Percentiles rank a stretch among this genome's conserved stretches.
These are phyloP conservation scores for Drosophila pegasa DNA, from an alignment of 2,888 invertebrate species.

Conservation along the genomic window DNA sequence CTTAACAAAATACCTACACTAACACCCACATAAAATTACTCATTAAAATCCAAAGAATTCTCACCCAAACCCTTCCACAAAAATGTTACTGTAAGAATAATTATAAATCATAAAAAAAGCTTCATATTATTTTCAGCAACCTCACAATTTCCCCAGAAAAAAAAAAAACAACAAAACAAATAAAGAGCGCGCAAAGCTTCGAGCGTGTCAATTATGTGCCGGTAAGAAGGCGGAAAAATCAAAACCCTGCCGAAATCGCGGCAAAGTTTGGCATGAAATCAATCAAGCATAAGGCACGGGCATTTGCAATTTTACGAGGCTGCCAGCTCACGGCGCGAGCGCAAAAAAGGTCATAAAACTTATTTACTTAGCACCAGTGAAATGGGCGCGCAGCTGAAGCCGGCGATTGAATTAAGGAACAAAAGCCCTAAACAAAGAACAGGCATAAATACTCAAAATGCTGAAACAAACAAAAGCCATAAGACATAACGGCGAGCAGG, in stretches of 20 bases:
- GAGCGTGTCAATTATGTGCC: conserved; percentile 2
- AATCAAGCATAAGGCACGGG: conserved; percentile 71
- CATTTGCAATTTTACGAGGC: conserved; percentile 66
- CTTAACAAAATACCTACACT: too few species aligned
- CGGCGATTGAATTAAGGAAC: conserved; percentile 16
- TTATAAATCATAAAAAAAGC: neutral
- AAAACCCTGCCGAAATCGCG: conserved; percentile 13
- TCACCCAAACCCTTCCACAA: neutral
- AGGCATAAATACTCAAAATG: conserved; percentile 56
- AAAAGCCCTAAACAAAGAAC: conserved; percentile 60
- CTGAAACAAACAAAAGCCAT: conserved; percentile 36
- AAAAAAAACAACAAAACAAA: neutral
- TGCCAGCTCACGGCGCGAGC: conserved; percentile 37
- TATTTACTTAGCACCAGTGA: conserved; percentile 73
- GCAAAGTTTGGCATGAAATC: conserved; percentile 60
- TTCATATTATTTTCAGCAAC: neutral
- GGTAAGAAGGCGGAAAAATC: conserved; percentile 4
- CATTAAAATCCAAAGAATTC: too few species aligned
- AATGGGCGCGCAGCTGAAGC: conserved; percentile 36
- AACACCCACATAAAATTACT: too few species aligned
- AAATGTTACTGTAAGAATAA: neutral
- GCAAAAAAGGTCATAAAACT: conserved; percentile 74
- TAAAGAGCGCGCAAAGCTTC: conserved; percentile 2
- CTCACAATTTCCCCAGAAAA: conserved; percentile 1
- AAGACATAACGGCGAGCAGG: conserved; percentile 6